These are phyloP conservation scores for Athalia rosae DNA, from an alignment of 2,888 invertebrate genomes.

Conservation along the genomic window DNA sequence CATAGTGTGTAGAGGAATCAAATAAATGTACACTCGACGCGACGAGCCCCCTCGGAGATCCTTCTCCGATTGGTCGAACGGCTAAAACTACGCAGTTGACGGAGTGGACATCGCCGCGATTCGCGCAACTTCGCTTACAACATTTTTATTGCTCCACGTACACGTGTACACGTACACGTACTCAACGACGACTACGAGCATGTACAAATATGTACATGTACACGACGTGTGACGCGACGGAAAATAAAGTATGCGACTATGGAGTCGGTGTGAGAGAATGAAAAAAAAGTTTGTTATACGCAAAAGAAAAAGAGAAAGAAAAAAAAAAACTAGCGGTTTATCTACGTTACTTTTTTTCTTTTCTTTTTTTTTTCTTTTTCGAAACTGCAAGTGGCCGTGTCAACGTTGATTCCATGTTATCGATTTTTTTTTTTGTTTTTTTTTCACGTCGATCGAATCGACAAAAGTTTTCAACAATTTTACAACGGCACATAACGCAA, in stretches of 20 bases:
- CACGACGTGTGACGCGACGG: too few species aligned
- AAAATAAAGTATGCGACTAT: not conserved
- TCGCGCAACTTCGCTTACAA: not conserved
- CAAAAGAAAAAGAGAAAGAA: not conserved
- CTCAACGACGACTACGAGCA: too few species aligned
- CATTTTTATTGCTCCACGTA: too few species aligned
- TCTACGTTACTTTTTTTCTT: too few species aligned
- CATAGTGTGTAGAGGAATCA: not conserved
- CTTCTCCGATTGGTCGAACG: conserved; percentile 12
- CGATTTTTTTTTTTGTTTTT: too few species aligned
- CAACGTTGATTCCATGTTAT: too few species aligned
- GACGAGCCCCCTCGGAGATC: conserved; percentile 11
- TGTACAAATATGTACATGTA: not conserved
- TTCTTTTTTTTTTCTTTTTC: too few species aligned
- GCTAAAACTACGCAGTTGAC: conserved; percentile 23
- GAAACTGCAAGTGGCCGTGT: too few species aligned
- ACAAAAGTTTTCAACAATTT: too few species aligned
- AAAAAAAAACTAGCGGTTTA: too few species aligned
- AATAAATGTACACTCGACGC: conserved; percentile 17
- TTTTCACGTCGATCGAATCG: too few species aligned
- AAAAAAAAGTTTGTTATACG: not conserved
- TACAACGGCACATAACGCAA: too few species aligned
- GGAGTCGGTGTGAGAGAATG: not conserved
- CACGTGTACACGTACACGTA: conserved; percentile 2
- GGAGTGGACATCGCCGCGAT: not conserved